Evolutionary conservation across 2,797 vertebrate genomes (phyloP), one percentile per base, ranked within the genome.

Genomic region (Semaprochilodus insignis): DNA sequence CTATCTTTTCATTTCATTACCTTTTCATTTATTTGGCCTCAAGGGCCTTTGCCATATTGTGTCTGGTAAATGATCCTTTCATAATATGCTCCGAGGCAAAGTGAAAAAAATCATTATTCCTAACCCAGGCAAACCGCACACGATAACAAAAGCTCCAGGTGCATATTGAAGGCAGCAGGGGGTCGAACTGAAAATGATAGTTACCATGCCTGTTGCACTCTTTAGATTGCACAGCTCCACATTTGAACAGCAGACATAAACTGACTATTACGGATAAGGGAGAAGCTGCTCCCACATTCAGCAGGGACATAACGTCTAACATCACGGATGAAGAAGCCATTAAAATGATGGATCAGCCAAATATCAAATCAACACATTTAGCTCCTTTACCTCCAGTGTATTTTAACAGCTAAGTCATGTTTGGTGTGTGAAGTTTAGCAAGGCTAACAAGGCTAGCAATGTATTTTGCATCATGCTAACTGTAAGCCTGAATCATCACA

Each of bases 11-110:
- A 55, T 69, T 69, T 75, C 77, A 88, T 88, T 80, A 85, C 82
- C 36, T 73, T 84, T 88, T 87, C 23, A 88, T 83, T 69, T 54
- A 44, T 84, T 81, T 81, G 31, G 79, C 81, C 85, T 63, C 44
- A 11, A 81, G 67, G 81, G 27, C 66, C 44, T 74, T 82, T 44
- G 84, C 79, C 69, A 36, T 59, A 62, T 76, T 81, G 82, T 82
- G 77, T 83, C 62, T 84, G 80, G 52, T 25, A 80, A 82, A 88
- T 67, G 66, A 81, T 81, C 77, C 78, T 74, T 69, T 81, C 15
- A 55, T 59, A 44, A n/a, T 59, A 34, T 21, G 82, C 84, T 82
- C 40, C 11, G 40, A 78, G 84, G 69, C 40, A 84, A 78, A 78
- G 59, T 17, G 36, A 66, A 19, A 69, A 69, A 63, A 31, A 72